phyloP scores from a whole-genome alignment of 2,888 invertebrate genomes.

The Stenolophus ochropezus region DNA sequence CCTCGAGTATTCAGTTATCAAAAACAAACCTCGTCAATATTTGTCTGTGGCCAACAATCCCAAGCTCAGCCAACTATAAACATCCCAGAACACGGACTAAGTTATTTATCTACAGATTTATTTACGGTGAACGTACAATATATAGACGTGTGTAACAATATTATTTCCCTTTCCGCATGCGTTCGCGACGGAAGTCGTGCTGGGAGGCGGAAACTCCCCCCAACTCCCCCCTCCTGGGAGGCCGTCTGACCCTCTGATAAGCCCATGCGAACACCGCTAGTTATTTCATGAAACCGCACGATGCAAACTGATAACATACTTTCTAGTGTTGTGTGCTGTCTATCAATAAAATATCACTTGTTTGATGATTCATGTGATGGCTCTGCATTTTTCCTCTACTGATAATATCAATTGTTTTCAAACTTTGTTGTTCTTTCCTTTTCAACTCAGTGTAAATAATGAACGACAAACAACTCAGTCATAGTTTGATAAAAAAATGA shows the following conservation, averaged over 20 bases:
- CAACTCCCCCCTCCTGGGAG: neutral
- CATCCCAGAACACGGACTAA: conserved; percentile 7
- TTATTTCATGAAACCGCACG: conserved; percentile 33
- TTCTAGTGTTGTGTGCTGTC: conserved; percentile 8
- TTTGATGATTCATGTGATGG: conserved; percentile 18
- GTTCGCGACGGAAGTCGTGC: neutral
- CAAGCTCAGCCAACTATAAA: conserved; percentile 18
- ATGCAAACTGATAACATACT: conserved; percentile 26
- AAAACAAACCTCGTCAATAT: conserved; percentile 36
- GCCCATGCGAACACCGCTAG: neutral
- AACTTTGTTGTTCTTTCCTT: neutral
- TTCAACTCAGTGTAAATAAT: neutral
- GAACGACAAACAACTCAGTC: too few species aligned
- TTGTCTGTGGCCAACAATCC: conserved; percentile 4
- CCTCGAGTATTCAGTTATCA: conserved; percentile 6
- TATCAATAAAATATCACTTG: conserved; percentile 28
- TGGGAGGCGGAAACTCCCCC: neutral
- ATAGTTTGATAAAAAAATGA: too few species aligned
- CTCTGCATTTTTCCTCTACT: neutral
- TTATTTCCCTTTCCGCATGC: conserved; percentile 46
- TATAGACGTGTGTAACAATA: conserved; percentile 45
- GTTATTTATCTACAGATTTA: conserved; percentile 46
- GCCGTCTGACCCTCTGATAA: conserved; percentile 20
- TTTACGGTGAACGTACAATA: conserved; percentile 45
- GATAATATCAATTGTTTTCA: neutral